Conservation (phyloP, 2,888 invertebrate genomes). For the Clostera curtula region DNA sequence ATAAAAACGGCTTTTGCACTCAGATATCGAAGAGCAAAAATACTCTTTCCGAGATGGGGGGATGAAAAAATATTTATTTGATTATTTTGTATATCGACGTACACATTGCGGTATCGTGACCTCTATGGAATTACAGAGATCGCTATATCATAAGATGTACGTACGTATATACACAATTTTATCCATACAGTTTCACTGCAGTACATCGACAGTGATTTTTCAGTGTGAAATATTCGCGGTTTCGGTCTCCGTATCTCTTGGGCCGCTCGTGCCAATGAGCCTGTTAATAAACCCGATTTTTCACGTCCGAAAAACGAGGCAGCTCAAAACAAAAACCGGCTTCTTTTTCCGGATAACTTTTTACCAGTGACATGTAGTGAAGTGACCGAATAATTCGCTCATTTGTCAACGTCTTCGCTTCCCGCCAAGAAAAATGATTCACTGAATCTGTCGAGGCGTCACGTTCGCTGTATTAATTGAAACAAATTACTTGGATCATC, state of each 20-base stretch:
- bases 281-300: slow-evolving; percentile 48
- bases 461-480: slow-evolving; percentile 66
- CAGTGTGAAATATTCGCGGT: slow-evolving; percentile 56
- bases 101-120: too few species aligned
- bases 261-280: slow-evolving; percentile 28
- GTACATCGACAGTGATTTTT: slow-evolving; percentile 60
- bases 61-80: too few species aligned
- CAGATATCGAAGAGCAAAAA: too few species aligned
- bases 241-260: slow-evolving; percentile 43
- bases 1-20: too few species aligned
- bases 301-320: slow-evolving; percentile 26
- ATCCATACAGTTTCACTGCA: slow-evolving; percentile 48
- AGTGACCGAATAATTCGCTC: slow-evolving; percentile 64
- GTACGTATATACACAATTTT: slow-evolving; percentile 48
- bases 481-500: slow-evolving; percentile 58
- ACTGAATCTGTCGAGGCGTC: slow-evolving; percentile 60
- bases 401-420: slow-evolving; percentile 65
- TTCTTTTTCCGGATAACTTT: slow-evolving; percentile 22
- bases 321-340: slow-evolving; percentile 20
- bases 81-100: too few species aligned
- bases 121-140: too few species aligned
- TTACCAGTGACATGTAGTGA: slow-evolving; percentile 40
- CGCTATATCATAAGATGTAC: slow-evolving; percentile 13
- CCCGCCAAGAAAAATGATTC: slow-evolving; percentile 66
- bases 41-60: too few species aligned